Base-by-base conservation (phyloP, 2,888 invertebrate genomes). In the Drosophila anomelani region DNA sequence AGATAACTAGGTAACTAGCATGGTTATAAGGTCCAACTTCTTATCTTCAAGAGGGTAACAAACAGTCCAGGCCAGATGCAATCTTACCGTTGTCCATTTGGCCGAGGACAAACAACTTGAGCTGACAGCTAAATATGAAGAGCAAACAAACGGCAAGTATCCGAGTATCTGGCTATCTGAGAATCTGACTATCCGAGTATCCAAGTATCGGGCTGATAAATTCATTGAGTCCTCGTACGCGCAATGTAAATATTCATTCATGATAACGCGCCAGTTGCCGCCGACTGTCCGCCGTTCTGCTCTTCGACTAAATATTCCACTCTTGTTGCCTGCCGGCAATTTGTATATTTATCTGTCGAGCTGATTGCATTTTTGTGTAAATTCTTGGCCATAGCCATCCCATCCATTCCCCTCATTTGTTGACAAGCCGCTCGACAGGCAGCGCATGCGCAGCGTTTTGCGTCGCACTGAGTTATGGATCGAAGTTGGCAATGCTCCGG, bases 311-410 rank as follows among this genome's bases (percentile, higher is more conserved):
- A 51, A 51, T 51, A 36, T 43, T 60, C 36, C 36, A 26, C 51
- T 34, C 67, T 41, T 55, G 49, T 59, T 29, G 47, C 46, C 41
- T 29, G 41, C 23, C 29, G 43, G 46, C 71, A 58, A 72, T 77
- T 77, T 81, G 75, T 80, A 77, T 83, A 79, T 83, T 85, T 81
- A 85, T 78, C 67, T 66, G 49, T 58, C 54, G 60, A 70, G 77
- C 63, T 83, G 88, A 85, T 87, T 81, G 85, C 81, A 85, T 87
- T 85, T 87, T 81, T 85, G 88, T 85, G 88, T 87, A 83, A 87
- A 85, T 87, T 83, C 83, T 67, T 69, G 49, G 63, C 61, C 61
- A 77, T 70, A 61, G 76, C 73, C 68, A 63, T 7, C 44, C 44
- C 44, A 8, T 8, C 12, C n/a, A 4, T n/a, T 10, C 29, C n/a